Percentiles rank a stretch among this genome's conserved stretches.
phyloP scores from a whole-genome alignment of 2,113 vertebrate species.

The Elgaria multicarinata region DNA sequence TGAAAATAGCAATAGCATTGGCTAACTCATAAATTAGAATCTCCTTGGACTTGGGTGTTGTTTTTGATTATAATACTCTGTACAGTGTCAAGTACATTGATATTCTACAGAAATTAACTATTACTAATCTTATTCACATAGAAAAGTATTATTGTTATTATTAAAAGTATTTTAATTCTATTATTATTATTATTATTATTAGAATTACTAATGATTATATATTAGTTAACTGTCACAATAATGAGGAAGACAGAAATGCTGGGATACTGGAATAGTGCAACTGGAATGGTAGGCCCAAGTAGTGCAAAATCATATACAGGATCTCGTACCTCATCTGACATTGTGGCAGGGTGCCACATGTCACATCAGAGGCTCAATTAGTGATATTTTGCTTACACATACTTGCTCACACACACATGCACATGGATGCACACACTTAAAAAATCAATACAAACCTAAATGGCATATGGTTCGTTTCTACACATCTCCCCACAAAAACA shows the following conservation, averaged over 20 bases:
- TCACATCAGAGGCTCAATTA: neutral
- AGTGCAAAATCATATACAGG: neutral
- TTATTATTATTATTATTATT: too few relatives aligned
- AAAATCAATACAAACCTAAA: neutral
- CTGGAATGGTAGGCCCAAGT: neutral
- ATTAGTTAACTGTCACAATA: neutral
- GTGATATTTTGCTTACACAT: neutral
- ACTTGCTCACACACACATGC: neutral
- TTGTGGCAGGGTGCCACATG: too few relatives aligned
- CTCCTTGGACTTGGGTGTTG: neutral
- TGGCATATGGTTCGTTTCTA: neutral
- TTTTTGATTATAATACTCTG: neutral
- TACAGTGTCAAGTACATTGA: neutral
- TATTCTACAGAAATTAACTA: neutral
- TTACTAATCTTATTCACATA: neutral
- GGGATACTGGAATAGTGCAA: neutral
- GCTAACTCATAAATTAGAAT: slow-evolving; percentile 39
- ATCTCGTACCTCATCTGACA: neutral
- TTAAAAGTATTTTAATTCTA: too few relatives aligned
- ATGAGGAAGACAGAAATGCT: neutral
- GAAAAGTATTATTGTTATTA: too few relatives aligned
- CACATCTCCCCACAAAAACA: neutral
- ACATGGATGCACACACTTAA: neutral
- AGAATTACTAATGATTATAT: neutral
- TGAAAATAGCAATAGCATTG: slow-evolving; percentile 40